Base-by-base conservation (phyloP, 2,888 invertebrate species). In the Caenorhabditis sp. region DNA sequence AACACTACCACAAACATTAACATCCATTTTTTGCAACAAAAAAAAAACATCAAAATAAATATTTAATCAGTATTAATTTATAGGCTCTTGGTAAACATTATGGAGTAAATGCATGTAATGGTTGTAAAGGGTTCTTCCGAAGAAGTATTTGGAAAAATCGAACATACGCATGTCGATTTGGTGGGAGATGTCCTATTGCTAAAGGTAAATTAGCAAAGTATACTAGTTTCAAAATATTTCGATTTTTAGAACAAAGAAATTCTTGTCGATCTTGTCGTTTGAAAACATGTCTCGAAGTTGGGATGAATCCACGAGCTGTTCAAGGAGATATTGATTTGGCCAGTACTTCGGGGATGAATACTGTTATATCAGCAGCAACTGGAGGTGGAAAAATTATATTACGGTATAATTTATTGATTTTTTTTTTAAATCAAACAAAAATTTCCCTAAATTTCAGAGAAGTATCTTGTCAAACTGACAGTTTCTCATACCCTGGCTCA, bases 91-190 rank as follows among this genome's bases (percentile, higher is more conserved):
- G 83, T 21, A 80, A 77, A 60, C 83, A 83, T 64, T 83, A 83
- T 65, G 83, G 83, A 23, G 81, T 80, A 26, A 78, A 77, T 63
- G 80, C 81, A 21, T 83, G 83, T 62, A 86, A 86, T 61, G 86
- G 86, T 5, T 86, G 86, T 77, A 86, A 86, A 66, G 86, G 86
- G 38, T 85, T 85, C 72, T 85, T 85, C 70, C 70, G 85, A 8
- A 59, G 85, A 66, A 81, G 77, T 53, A 80, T 80, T 26, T 77
- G 80, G 77, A 80, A 80, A 63, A 78, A 78, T 63, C 43, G 80
- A 20, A 77, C 74, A n/a, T 80, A 80, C 31, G 70, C 71, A n/a
- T 80, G 80, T 63, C 58, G 80, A 10, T 71, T 73, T 31, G 74
- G 74, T 12, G 76, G 76, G 10, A 70, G 67, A n/a, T 80, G 80